Evolutionary conservation across 2,888 invertebrate genomes (phyloP).

Genomic region (Tetheella fluctuosa): DNA sequence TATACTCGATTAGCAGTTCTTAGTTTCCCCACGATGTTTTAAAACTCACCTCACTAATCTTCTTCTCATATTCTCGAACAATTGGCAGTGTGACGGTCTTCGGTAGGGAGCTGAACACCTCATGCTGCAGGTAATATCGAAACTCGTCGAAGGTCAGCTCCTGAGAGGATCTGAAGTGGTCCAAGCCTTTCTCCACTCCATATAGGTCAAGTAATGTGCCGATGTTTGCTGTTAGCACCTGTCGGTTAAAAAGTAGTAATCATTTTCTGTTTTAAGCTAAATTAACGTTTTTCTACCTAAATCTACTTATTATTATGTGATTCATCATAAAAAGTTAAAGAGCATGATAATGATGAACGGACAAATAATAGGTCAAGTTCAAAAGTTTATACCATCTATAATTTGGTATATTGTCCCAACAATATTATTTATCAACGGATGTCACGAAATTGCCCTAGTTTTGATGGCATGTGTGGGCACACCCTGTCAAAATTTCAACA

Average conservation of each 20-base stretch:
- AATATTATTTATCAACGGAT: slow-evolving; percentile 22
- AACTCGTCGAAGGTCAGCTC: slow-evolving; percentile 89
- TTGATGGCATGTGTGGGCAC: background rate
- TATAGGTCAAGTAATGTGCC: slow-evolving; percentile 90
- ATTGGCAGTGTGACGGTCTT: slow-evolving; percentile 83
- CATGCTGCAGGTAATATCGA: slow-evolving; percentile 89
- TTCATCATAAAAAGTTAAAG: no score
- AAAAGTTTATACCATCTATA: no score
- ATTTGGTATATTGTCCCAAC: no score
- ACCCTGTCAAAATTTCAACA: background rate
- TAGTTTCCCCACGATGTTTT: no score
- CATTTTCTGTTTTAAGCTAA: no score
- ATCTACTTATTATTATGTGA: no score
- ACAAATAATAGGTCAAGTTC: no score
- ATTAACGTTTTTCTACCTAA: no score
- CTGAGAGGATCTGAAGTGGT: slow-evolving; percentile 89
- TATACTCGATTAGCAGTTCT: no score
- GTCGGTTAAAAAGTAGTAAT: slow-evolving; percentile 35
- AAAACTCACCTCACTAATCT: slow-evolving; percentile 86
- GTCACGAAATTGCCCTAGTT: background rate
- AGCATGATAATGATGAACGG: no score
- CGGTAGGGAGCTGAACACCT: slow-evolving; percentile 88
- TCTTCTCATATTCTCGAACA: slow-evolving; percentile 85
- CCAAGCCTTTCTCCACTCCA: slow-evolving; percentile 91
- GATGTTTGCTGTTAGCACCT: slow-evolving; percentile 93